phyloP scores from a whole-genome alignment of 2,888 invertebrate species.

The Arge pagana region DNA sequence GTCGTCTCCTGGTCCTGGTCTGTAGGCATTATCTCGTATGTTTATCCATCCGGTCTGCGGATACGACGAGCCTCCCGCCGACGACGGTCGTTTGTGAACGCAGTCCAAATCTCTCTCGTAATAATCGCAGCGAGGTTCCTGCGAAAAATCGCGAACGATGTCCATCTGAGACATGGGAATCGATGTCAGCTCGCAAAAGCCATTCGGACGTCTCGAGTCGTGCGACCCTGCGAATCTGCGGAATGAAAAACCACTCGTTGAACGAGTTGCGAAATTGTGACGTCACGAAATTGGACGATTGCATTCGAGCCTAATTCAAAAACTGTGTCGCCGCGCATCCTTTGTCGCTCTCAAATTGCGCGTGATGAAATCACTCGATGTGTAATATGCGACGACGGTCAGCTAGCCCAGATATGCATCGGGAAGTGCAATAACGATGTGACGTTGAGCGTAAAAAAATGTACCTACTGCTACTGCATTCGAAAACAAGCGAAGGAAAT shows the following conservation, averaged over 20 bases:
- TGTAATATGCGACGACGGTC: constrained; percentile 29
- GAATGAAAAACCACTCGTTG: background rate
- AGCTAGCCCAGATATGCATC: constrained; percentile 33
- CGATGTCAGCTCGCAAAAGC: constrained; percentile 78
- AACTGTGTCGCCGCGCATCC: constrained; percentile 2
- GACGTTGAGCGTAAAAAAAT: constrained; percentile 10
- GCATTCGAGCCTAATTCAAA: background rate
- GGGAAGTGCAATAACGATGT: constrained; percentile 10
- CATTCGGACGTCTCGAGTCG: background rate
- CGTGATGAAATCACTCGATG: constrained; percentile 32
- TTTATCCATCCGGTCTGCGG: background rate
- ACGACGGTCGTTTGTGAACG: constrained; percentile 5
- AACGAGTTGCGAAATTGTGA: background rate
- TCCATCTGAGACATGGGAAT: constrained; percentile 73
- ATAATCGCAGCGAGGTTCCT: constrained; percentile 77
- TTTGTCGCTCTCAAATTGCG: constrained; percentile 34
- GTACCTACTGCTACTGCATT: too few relatives aligned
- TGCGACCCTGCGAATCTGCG: constrained; percentile 1
- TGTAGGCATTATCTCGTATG: background rate
- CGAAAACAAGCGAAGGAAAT: too few relatives aligned
- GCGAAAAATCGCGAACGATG: constrained; percentile 65
- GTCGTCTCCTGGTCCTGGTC: background rate
- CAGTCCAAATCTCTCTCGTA: constrained; percentile 79
- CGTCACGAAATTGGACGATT: background rate
- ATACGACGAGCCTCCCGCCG: constrained; percentile 8